Evolutionary conservation across 2,113 vertebrate genomes (phyloP), one percentile per base, ranked within the genome.

Genomic region (Elephas maximus): DNA sequence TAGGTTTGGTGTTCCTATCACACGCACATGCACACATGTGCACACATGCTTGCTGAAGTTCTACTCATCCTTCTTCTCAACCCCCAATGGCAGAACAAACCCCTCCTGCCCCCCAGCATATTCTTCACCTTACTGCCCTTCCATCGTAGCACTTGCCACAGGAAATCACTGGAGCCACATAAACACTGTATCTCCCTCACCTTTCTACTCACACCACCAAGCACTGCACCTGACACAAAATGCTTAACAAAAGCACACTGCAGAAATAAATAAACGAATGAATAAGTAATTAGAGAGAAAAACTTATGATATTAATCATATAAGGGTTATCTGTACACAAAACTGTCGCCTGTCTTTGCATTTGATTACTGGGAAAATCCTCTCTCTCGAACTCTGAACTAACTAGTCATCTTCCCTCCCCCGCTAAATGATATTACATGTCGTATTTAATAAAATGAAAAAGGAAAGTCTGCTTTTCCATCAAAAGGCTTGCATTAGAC

Each of bases 391-490:
- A 78, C 65, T 57, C 30, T 48, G 30, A 63, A 67, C 53, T 24
- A 76, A 80, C 28, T 24, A 23, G 51, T 44, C 73, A 82, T 48
- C 30, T 81, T 77, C 62, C 37, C n/a, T 67, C 57, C 51, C 33
- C 10, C 6, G 15, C 14, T 51, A 79, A 81, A 8, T 74, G 73
- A 83, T 20, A 57, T 20, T 37, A 84, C 14, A 86, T 23, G 37
- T 1, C 1, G 53, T 81, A 30, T 28, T 21, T 51, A 90, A 26
- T 10, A 90, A 94, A 48, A 63, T 45, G 14, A 83, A 84, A 91
- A 88, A 65, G n/a, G 20, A 44, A 97, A 83, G 67, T 91, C 79
- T 74, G 20, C 24, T 91, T 96, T 90, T 84, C 84, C 28, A 51
- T 74, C 41, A 51, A 71, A 89, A 84, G 30, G 45, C 14, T 45